A percentile compares a stretch with the other conserved stretches of the same genome.
phyloP scores from a whole-genome alignment of 2,113 vertebrate genomes.

The Cyanistes caeruleus region DNA sequence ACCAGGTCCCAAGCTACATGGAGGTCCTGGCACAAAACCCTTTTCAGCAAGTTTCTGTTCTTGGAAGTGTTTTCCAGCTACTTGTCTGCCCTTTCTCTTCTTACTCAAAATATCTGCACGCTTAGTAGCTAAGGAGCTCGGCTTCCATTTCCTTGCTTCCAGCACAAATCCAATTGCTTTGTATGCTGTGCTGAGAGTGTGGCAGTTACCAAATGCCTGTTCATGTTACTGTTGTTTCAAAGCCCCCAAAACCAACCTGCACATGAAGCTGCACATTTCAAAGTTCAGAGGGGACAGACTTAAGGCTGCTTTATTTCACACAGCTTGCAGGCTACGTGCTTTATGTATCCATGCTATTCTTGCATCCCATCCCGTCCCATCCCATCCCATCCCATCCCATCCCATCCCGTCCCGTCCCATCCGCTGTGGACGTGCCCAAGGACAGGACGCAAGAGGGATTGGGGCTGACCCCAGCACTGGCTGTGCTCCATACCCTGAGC shows the following conservation, averaged over 20 bases:
- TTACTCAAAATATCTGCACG: neutral
- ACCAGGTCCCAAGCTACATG: neutral
- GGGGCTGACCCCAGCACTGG: too few species aligned
- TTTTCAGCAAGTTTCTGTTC: neutral
- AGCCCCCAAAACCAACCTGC: neutral
- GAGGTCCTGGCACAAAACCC: neutral
- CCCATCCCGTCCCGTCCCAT: too few species aligned
- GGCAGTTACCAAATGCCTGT: neutral
- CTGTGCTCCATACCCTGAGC: too few species aligned
- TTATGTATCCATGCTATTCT: accelerated
- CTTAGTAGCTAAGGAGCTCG: neutral
- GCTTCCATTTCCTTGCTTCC: neutral
- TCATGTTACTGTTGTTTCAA: neutral
- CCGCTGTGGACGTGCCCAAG: too few species aligned
- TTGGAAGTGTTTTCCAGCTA: neutral
- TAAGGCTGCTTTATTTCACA: neutral
- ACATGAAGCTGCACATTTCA: neutral
- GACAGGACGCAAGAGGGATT: too few species aligned
- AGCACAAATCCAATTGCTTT: neutral
- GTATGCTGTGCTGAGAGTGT: neutral
- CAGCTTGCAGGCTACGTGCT: neutral
- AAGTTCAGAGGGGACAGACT: neutral
- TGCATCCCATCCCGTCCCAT: neutral
- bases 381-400: neutral
- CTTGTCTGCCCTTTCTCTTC: neutral